These are phyloP conservation scores for Salticus scenicus DNA, from an alignment of 2,888 invertebrate genomes.

Conservation along the genomic window DNA sequence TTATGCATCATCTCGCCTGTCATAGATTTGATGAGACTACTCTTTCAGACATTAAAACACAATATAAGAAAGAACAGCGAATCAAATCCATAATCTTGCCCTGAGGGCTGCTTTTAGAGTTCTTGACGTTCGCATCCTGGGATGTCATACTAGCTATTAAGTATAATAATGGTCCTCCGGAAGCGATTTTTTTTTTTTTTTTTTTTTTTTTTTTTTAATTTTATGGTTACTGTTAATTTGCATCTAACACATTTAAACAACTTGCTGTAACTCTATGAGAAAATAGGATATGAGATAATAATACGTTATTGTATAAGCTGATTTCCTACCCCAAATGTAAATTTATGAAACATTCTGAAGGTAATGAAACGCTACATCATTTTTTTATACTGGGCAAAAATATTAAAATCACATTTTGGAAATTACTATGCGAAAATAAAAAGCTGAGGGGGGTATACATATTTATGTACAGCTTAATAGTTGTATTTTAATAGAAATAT, in stretches of 20 bases:
- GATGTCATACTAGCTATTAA: conserved; percentile 33
- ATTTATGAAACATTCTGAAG: too few relatives aligned
- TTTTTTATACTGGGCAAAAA: too few relatives aligned
- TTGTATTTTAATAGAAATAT: too few relatives aligned
- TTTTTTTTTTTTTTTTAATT: conserved; percentile 5
- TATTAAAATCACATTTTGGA: too few relatives aligned
- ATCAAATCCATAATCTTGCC: neutral
- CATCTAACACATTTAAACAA: neutral
- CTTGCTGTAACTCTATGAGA: neutral
- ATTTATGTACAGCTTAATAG: too few relatives aligned
- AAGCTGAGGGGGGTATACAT: too few relatives aligned
- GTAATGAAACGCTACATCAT: too few relatives aligned
- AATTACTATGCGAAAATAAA: too few relatives aligned
- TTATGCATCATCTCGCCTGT: neutral
- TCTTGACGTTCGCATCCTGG: conserved; percentile 55
- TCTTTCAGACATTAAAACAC: neutral
- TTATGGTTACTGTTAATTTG: neutral
- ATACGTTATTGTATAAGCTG: too few relatives aligned
- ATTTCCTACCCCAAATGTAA: too few relatives aligned
- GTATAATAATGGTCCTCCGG: conserved; percentile 57
- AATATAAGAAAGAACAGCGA: neutral
- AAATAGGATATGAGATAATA: neutral
- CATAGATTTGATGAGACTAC: neutral
- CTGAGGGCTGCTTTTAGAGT: conserved; percentile 13
- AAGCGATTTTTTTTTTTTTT: conserved; percentile 33